Base-by-base conservation (phyloP, 1,140 invertebrate species). In the Drosophila sproati region DNA sequence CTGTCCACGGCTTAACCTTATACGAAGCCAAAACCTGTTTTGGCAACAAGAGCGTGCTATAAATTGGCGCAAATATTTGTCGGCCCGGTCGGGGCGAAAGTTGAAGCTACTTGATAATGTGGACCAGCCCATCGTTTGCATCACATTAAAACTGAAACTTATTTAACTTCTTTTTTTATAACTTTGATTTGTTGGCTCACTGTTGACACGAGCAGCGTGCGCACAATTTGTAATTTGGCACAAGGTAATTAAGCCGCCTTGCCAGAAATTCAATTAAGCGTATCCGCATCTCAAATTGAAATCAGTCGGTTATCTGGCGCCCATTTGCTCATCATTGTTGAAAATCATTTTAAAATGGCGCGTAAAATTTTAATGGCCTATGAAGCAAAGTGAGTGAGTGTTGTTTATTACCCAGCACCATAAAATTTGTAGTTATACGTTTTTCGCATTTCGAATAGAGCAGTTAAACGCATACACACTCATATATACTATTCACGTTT, bases 61-160 rank as follows among this genome's bases (percentile, higher is more conserved):
- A 89, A 88, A 88, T 89, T 85, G 73, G 74, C 69, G 80, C 80
- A 88, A 88, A 88, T 88, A 89, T 88, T 89, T 88, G 85, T 63
- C 68, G 59, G 73, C 10, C 57, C 67, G 59, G 69, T 59, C 43
- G 61, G 51, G 4, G 37, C 50, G 45, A 56, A 60, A 34, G 29
- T 48, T 43, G 39, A 32, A 41, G 56, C 64, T 62, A 74, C 70
- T 87, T 87, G 64, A 88, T 88, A 83, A 88, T 80, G 67, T 50
- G 6, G 47, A 34, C 8, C 39, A 48, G 29, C n/a, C 37, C 56
- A 51, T 60, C 57, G 74, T 74, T 82, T 79, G 77, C 69, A 66
- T 73, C 69, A 73, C 79, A 82, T 80, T 80, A 79, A 73, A 61
- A 45, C 63, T 75, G 28, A 55, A 67, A 73, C 55, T 81, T 77